Conservation (phyloP, 2,797 vertebrate species). For the Pipistrellus pygmaeus region DNA sequence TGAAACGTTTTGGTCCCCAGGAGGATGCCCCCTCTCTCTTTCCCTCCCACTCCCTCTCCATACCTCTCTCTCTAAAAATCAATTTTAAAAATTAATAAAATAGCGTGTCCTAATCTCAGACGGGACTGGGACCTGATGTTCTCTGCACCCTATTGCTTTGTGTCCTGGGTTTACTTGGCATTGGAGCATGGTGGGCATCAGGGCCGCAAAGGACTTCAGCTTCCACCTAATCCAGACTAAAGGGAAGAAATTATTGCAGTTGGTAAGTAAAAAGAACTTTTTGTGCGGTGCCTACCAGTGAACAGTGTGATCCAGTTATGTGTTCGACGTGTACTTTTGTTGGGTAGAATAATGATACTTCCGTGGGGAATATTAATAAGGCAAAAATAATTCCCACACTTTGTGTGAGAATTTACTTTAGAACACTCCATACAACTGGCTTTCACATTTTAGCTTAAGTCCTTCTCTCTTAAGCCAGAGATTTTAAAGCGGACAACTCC, state of each 20-base stretch:
- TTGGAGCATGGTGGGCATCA: neutral
- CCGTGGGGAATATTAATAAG: neutral
- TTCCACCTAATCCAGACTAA: neutral
- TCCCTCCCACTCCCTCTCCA: too few species aligned
- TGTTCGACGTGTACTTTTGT: neutral
- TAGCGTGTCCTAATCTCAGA: neutral
- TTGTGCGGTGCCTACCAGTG: neutral
- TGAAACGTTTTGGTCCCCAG: too few species aligned
- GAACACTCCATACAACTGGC: slow-evolving; percentile 21
- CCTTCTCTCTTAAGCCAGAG: slow-evolving; percentile 46
- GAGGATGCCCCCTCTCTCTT: too few species aligned
- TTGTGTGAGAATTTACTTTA: neutral
- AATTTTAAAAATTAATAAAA: neutral
- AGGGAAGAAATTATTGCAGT: neutral
- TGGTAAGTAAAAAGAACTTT: neutral
- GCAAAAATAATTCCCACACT: neutral
- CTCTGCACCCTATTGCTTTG: neutral
- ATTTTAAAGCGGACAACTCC: slow-evolving; percentile 22
- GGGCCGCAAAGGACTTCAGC: neutral
- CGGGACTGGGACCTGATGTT: neutral
- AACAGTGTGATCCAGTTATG: neutral
- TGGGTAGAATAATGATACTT: neutral
- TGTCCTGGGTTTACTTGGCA: neutral
- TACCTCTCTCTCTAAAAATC: too few species aligned
- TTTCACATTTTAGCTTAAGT: slow-evolving; percentile 52